A percentile compares a stretch with the other conserved stretches of the same genome.
These are phyloP conservation scores for Paramormyrops kingsleyae DNA, from an alignment of 2,113 vertebrate species.

Conservation along the genomic window DNA sequence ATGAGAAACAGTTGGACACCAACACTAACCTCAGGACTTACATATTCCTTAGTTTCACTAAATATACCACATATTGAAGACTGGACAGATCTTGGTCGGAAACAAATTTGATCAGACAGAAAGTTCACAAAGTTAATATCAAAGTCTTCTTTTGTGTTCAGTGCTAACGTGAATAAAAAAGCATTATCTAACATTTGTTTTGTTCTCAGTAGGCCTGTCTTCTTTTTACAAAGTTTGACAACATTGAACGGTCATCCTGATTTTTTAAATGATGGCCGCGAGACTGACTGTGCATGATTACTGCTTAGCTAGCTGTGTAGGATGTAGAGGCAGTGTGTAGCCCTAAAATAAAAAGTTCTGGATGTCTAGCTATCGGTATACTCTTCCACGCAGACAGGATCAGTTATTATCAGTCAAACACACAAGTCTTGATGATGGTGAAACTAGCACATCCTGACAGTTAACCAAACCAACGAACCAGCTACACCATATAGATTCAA, in stretches of 20 bases:
- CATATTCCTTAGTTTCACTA: not conserved
- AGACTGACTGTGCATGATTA: not conserved
- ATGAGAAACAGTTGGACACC: not conserved
- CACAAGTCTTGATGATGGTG: not conserved
- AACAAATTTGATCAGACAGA: not conserved
- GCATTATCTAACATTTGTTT: not conserved
- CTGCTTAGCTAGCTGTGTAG: not conserved
- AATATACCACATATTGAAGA: not conserved
- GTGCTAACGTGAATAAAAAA: not conserved
- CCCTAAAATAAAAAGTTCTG: not conserved
- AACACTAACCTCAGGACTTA: not conserved
- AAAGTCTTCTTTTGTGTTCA: not conserved
- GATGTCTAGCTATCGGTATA: not conserved
- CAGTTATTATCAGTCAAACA: not conserved
- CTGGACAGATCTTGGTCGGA: not conserved
- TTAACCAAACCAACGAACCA: not conserved
- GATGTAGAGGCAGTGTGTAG: not conserved
- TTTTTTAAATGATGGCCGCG: not conserved
- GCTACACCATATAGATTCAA: not conserved
- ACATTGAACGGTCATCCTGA: not conserved
- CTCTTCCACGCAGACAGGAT: not conserved
- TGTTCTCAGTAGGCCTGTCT: not conserved
- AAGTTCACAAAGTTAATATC: not conserved
- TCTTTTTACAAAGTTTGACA: not conserved
- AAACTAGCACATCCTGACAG: not conserved